phyloP scores from a whole-genome alignment of 1,140 invertebrate species.

The Anastatus disparis region DNA sequence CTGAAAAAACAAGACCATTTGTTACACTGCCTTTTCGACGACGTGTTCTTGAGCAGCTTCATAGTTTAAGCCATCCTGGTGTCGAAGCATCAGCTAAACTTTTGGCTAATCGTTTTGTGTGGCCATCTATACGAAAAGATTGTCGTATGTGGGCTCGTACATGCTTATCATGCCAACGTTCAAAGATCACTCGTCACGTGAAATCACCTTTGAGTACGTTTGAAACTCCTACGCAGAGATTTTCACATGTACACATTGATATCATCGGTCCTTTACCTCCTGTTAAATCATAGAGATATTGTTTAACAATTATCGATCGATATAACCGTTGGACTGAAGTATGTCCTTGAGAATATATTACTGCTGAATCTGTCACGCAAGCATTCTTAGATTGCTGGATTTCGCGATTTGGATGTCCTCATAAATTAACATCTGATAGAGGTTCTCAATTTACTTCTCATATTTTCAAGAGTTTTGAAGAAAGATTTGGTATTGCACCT shows the following conservation, averaged over 20 bases:
- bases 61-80: background rate
- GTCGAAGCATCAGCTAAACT: background rate
- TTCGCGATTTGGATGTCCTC: background rate
- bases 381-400: conserved; percentile 6
- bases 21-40: background rate
- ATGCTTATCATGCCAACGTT: background rate
- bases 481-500: conserved; percentile 43
- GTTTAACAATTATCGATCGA: background rate
- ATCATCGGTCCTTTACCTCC: background rate
- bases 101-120: background rate
- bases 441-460: background rate
- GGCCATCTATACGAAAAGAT: background rate
- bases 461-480: conserved; percentile 21
- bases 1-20: background rate
- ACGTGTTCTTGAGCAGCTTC: background rate
- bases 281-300: background rate
- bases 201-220: background rate
- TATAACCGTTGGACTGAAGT: background rate
- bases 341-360: background rate
- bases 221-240: background rate
- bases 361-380: background rate
- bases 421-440: background rate
- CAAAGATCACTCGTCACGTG: background rate
- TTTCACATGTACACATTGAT: background rate
- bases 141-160: background rate